These are phyloP conservation scores for Coilia nasus DNA, from an alignment of 2,797 vertebrate genomes.

Conservation along the genomic window DNA sequence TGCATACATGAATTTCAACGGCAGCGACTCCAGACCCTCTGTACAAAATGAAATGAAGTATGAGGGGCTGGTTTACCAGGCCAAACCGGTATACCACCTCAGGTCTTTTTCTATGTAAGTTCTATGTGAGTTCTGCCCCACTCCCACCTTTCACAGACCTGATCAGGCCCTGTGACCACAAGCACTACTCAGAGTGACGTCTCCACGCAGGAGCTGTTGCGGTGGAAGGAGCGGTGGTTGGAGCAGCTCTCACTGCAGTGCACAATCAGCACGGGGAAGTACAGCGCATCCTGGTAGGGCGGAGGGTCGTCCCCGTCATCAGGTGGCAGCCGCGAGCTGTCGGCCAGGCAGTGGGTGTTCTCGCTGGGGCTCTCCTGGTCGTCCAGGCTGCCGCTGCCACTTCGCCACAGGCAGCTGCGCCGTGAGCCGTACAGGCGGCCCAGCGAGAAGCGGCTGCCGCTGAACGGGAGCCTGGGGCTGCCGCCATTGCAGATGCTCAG, in stretches of 20 bases:
- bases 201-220: slow-evolving; percentile 93
- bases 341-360: slow-evolving; percentile 89
- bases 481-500: slow-evolving; percentile 86
- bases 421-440: slow-evolving; percentile 89
- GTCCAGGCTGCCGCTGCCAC: slow-evolving; percentile 84
- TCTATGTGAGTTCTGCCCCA: neutral
- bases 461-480: slow-evolving; percentile 89
- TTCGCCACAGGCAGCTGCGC: slow-evolving; percentile 95
- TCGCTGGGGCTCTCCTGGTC: slow-evolving; percentile 91
- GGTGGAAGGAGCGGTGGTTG: slow-evolving; percentile 93
- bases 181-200: slow-evolving; percentile 85
- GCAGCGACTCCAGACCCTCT: no score
- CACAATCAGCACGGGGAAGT: slow-evolving; percentile 93
- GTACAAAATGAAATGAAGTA: no score
- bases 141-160: neutral
- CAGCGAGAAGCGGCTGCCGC: slow-evolving; percentile 90
- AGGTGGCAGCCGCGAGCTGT: slow-evolving; percentile 73
- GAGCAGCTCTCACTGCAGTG: slow-evolving; percentile 95
- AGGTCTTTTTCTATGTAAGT: neutral
- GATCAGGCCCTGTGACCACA: neutral
- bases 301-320: slow-evolving; percentile 88
- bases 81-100: no score
- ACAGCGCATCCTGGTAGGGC: slow-evolving; percentile 92
- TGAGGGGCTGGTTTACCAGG: no score
- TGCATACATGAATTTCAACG: no score